A percentile compares a stretch with the other conserved stretches of the same genome.
Evolutionary conservation across 2,797 vertebrate species (phyloP).

Genomic region (Schizothorax lantsangensis): DNA sequence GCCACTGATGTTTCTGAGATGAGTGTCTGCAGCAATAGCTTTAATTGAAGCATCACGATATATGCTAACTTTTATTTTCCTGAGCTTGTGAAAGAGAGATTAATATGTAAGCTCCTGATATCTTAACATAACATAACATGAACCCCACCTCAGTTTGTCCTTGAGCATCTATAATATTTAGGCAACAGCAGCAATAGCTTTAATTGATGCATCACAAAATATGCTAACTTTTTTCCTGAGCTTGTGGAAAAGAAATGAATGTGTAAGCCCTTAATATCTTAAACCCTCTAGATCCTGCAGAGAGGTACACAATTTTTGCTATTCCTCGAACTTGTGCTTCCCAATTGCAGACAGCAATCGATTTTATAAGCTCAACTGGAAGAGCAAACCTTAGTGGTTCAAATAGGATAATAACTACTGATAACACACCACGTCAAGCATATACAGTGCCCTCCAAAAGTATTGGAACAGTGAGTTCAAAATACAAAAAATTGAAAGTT

Average conservation of each 20-base stretch:
- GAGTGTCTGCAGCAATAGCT: no score
- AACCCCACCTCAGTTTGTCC: no score
- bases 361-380: constrained; percentile 20
- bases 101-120: no score
- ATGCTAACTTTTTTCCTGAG: not conserved
- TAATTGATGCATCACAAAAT: constrained; percentile 23
- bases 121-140: no score
- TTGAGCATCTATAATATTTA: no score
- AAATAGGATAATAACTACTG: not conserved
- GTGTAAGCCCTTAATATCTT: not conserved
- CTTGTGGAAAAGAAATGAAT: not conserved
- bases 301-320: constrained; percentile 1
- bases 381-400: not conserved
- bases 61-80: no score
- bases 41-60: no score
- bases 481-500: no score
- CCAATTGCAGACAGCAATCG: not conserved
- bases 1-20: no score
- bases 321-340: not conserved
- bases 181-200: not conserved
- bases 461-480: no score
- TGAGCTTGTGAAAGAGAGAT: no score
- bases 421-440: not conserved
- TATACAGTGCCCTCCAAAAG: no score
- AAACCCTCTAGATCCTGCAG: not conserved